phyloP scores from a whole-genome alignment of 1,140 invertebrate species.

The Leptoteleia sp. region DNA sequence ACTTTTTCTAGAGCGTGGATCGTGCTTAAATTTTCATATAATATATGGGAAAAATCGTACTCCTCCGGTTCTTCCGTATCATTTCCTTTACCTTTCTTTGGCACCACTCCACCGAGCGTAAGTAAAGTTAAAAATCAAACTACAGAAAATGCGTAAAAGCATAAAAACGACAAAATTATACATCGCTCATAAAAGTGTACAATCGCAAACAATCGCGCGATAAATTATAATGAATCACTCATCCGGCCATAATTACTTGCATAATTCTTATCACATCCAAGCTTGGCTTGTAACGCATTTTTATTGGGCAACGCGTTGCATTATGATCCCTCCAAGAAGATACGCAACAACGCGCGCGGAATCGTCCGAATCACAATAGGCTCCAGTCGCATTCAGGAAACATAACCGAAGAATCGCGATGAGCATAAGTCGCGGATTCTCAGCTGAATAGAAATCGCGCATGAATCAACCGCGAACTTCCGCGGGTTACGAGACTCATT shows the following conservation, averaged over 20 bases:
- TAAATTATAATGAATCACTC: slow-evolving; percentile 55
- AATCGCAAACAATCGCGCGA: slow-evolving; percentile 47
- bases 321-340: slow-evolving; percentile 44
- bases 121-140: too few species aligned
- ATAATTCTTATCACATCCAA: slow-evolving; percentile 56
- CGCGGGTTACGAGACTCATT: slow-evolving; percentile 18
- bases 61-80: too few species aligned
- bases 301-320: slow-evolving; percentile 46
- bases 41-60: too few species aligned
- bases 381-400: slow-evolving; percentile 39
- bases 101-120: too few species aligned
- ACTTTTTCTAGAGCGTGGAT: too few species aligned
- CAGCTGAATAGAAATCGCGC: slow-evolving; percentile 38
- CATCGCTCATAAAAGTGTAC: too few species aligned
- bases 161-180: too few species aligned
- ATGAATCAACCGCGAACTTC: slow-evolving; percentile 43
- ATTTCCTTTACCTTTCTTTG: too few species aligned
- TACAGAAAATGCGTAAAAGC: too few species aligned
- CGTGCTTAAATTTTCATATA: too few species aligned
- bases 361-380: slow-evolving; percentile 48
- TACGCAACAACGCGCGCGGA: slow-evolving; percentile 37
- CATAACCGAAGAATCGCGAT: slow-evolving; percentile 39
- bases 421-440: slow-evolving; percentile 39
- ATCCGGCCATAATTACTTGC: slow-evolving; percentile 47
- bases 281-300: slow-evolving; percentile 29